Percentiles rank a stretch among this genome's conserved stretches.
Evolutionary conservation across 2,113 vertebrate species (phyloP).

Genomic region (Misgurnus anguillicaudatus): DNA sequence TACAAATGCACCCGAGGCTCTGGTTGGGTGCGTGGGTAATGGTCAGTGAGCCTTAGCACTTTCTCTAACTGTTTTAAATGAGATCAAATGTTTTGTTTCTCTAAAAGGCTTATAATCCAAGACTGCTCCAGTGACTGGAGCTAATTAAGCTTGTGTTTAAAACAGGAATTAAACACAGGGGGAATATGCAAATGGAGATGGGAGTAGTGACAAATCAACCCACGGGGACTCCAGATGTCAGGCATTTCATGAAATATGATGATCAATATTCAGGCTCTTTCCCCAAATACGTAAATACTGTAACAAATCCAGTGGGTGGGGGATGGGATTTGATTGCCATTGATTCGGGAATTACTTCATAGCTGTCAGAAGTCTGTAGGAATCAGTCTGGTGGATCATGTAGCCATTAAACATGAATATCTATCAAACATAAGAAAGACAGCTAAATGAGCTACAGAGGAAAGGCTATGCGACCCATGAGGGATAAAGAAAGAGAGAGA

Average conservation of each 20-base stretch:
- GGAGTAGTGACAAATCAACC: conserved; percentile 43
- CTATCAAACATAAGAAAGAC: conserved; percentile 35
- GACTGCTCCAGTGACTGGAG: conserved; percentile 47
- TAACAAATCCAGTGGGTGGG: not conserved
- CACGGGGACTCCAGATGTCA: conserved; percentile 35
- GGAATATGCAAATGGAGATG: conserved; percentile 42
- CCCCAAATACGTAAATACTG: not conserved
- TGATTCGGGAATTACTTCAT: conserved; percentile 69
- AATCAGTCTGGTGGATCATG: conserved; percentile 51
- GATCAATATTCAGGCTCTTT: conserved; percentile 34
- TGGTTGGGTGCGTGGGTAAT: conserved; percentile 46
- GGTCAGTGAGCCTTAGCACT: conserved; percentile 49
- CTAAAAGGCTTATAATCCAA: conserved; percentile 47
- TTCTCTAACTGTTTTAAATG: conserved; percentile 46
- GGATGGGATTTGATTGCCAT: conserved; percentile 52
- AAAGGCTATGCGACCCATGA: conserved; percentile 19
- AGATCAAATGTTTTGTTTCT: conserved; percentile 53
- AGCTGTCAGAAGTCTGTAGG: conserved; percentile 55
- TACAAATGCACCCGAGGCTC: conserved; percentile 21
- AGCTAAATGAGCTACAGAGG: conserved; percentile 38
- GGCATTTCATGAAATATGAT: conserved; percentile 11
- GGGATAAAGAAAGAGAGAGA: conserved; percentile 12
- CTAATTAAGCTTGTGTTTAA: conserved; percentile 55
- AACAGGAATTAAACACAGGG: conserved; percentile 54
- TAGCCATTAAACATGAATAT: conserved; percentile 34